Evolutionary conservation across 2,888 invertebrate genomes (phyloP), one percentile per base, ranked within the genome.

Genomic region (Melangyna quadrimaculata): DNA sequence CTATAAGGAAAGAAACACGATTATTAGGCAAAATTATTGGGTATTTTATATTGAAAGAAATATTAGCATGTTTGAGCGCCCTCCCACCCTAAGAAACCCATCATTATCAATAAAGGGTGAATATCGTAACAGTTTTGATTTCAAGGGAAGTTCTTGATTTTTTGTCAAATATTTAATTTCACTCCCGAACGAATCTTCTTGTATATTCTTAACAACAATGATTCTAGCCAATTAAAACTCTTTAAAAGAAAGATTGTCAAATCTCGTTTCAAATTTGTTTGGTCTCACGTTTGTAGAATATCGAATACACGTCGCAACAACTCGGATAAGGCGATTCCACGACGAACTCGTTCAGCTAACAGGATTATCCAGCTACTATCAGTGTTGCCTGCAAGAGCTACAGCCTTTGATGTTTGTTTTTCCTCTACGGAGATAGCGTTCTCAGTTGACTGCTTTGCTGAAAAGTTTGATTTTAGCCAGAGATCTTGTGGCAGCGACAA

Each of bases 1-100:
- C 61, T 37, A 61, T 61, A 22, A 61, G 61, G 14, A 61, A 61
- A 7, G 61, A 61, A 37, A 61, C 29, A 19, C 32, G 40, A 9
- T 61, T 61, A 61, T 37, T 40, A 9, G 61, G 61, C 40, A 61
- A 22, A 40, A 57, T 32, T 17, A 37, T 22, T 45, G 45, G 45
- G 3, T 45, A 22, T 45, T 45, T 45, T 45, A 45, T 27, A 51
- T 24, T 51, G 8, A 51, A 51, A 6, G 51, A 27, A 27, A 51
- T 14, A n/a, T 48, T 48, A 48, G 45, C 45, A 48, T 48, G 19
- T 27, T 27, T 53, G 8, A 53, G 12, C 51, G 51, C 27, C 51
- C 51, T 53, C 51, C 51, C 24, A 53, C 51, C n/a, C 24, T 5
- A 7, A 53, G n/a, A 53, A 27, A n/a, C 7, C 14, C 51, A 14